Evolutionary conservation across 2,797 vertebrate species (phyloP).

Genomic region (Pangasius sanitwongsei): DNA sequence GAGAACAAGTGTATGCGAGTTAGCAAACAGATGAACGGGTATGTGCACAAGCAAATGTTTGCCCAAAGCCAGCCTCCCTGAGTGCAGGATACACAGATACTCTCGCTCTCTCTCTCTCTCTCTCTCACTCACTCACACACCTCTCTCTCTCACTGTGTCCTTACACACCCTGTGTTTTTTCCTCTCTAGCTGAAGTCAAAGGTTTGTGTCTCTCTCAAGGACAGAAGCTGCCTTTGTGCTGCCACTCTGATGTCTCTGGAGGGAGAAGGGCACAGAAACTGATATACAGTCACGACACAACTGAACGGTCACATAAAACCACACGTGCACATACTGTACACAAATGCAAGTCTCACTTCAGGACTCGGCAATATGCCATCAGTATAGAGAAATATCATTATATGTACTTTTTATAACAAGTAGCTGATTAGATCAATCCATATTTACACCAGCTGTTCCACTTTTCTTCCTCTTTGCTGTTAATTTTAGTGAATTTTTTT

Average conservation of each 20-base stretch:
- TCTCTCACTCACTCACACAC: too few species aligned
- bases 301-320: not conserved
- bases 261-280: not conserved
- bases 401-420: not conserved
- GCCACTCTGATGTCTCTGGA: constrained; percentile 5
- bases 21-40: constrained; percentile 2
- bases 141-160: not conserved
- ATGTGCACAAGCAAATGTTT: not conserved
- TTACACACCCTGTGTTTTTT: not conserved
- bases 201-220: constrained; percentile 2
- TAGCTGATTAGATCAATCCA: not conserved
- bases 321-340: not conserved
- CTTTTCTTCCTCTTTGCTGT: not conserved
- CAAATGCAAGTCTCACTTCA: not conserved
- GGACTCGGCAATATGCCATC: not conserved
- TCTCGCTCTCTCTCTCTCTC: not conserved
- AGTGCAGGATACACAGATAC: not conserved
- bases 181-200: not conserved
- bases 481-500: not conserved
- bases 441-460: not conserved
- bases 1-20: not conserved
- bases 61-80: not conserved
- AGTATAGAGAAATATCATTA: not conserved
- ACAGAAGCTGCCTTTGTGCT: constrained; percentile 1
- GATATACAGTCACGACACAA: not conserved